Evolutionary conservation across 2,888 invertebrate genomes (phyloP), one percentile per base, ranked within the genome.

Genomic region (Epinotia nisella): DNA sequence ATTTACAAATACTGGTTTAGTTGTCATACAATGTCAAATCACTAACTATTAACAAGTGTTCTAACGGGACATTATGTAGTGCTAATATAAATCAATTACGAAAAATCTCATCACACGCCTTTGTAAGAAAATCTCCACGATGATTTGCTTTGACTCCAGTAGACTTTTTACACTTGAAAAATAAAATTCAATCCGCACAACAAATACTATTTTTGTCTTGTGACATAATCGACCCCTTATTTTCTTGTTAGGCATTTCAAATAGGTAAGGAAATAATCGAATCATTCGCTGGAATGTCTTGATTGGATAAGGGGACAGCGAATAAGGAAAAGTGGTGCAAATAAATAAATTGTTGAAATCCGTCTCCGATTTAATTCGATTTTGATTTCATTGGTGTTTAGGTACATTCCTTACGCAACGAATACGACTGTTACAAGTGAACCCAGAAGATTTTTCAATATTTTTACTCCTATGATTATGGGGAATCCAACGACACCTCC

Each of bases 281-380:
- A 41, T 64, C 49, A 21, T 53, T 60, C 45, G 9, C 24, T 21
- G 51, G 60, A 69, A 61, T 69, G 60, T 73, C 24, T 59, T 66
- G 66, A 66, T 66, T 66, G 66, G 66, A 66, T 39, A 41, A 56
- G 66, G 56, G 56, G 55, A 66, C 41, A 66, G 56, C 39, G 15
- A 66, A 55, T 41, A 24, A 56, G 66, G 55, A 66, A 66, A 66
- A 66, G 19, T 41, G 64, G 24, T 66, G 56, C 55, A 41, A 55
- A 66, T 55, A 65, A 66, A 66, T 66, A 66, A 66, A 66, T 66
- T 53, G 56, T 19, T 55, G 66, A 66, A 66, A 41, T 56, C 56
- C 66, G 66, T 56, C 41, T 39, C 39, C 41, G 51, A 55, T 61
- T 29, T 59, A 69, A 69, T 60, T 51, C 59, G 55, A 66, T 68